phyloP scores from a whole-genome alignment of 30 jellyfish, hydroid and myxozoan species.

The Rhopilema esculentum region DNA sequence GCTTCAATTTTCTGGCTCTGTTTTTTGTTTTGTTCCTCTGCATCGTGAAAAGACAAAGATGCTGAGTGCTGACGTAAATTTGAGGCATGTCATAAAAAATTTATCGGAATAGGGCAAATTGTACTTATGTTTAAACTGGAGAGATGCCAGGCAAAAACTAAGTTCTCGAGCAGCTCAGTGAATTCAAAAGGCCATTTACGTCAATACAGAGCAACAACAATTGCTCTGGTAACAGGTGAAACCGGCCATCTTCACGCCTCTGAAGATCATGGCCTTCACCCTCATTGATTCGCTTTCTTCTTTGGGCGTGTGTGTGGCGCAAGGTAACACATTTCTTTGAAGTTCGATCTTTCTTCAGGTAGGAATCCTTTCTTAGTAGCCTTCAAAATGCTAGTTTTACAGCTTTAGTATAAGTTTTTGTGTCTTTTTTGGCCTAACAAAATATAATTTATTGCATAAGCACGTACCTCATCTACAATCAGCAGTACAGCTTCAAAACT shows the following conservation, averaged over 20 bases:
- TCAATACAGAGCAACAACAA: background rate
- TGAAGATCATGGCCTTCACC: background rate
- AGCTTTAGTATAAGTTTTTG: no score
- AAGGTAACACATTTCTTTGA: background rate
- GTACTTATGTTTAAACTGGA: background rate
- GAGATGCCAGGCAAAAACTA: background rate
- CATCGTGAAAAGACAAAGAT: no score
- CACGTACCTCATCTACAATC: no score
- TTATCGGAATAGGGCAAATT: background rate
- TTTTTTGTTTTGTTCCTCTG: no score
- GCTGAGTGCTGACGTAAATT: background rate
- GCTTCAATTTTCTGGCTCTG: no score
- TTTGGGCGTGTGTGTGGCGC: background rate
- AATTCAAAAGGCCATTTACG: background rate
- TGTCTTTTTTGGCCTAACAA: no score
- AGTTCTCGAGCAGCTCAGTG: background rate
- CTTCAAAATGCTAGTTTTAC: no score
- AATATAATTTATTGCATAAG: no score
- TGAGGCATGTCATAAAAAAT: background rate
- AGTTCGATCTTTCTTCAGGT: background rate
- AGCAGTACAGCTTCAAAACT: no score
- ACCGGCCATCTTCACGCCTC: background rate
- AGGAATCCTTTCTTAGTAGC: background rate
- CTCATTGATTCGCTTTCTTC: background rate
- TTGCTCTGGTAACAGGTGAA: background rate